Evolutionary conservation across 2,888 invertebrate species (phyloP), one percentile per base, ranked within the genome.

Genomic region (Plemyria rubiginata): DNA sequence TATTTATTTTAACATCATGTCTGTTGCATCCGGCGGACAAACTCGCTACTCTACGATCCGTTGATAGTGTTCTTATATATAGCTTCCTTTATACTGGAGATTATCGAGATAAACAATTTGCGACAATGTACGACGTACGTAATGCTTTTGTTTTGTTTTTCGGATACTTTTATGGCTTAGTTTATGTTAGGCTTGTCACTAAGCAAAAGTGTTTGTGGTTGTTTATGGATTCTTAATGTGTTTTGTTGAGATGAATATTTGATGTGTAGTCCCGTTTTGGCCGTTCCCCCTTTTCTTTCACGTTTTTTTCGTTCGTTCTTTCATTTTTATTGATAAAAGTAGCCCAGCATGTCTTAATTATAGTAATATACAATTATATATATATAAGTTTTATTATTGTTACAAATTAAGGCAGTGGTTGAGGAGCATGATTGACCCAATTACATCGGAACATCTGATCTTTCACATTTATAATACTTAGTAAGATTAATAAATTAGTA

Each of bases 1-100:
- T 88, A 89, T 90, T 89, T 90, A 89, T 90, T 90, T 89, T 83
- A 88, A 88, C 87, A 84, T 88, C 87, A 86, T 86, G 85, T 87
- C 88, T 81, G 78, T 68, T 75, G 79, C 84, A 83, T 90, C 89
- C 90, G 87, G 84, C 72, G 78, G 82, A 81, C 81, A 82, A 82
- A 53, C 53, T 51, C 48, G 40, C 48, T 55, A 40, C 48, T 48
- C 48, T 40, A 71, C 80, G 78, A 82, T 84, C 79, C 81, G 74
- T 74, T 77, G 84, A 82, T 82, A 83, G 75, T 68, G 76, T 66
- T 70, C 60, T 79, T 74, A 81, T 77, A 72, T 80, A 81, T 81
- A 69, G 76, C 64, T 63, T 66, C 62, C 65, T 66, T 60, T 58
- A 50, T 50, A 56, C 54, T 22, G 58, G 54, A 72, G 71, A 71